Evolutionary conservation across 2,888 invertebrate genomes (phyloP).

Genomic region (Chrysolina haemoptera): DNA sequence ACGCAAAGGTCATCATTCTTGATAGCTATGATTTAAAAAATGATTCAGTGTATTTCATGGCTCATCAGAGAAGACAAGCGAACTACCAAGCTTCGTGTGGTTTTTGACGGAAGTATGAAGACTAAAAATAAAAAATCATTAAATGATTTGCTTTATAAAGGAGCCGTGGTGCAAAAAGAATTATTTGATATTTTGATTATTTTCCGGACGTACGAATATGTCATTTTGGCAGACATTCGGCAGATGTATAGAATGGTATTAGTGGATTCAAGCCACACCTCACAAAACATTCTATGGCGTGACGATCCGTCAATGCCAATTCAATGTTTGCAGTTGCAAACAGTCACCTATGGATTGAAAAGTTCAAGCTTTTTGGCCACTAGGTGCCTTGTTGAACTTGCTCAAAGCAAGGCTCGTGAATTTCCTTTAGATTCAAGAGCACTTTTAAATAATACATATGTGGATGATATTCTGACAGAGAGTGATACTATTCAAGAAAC

Average conservation of each 20-base stretch:
- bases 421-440: too few species aligned
- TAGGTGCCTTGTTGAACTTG: too few species aligned
- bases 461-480: too few species aligned
- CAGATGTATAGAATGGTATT: slow-evolving; percentile 44
- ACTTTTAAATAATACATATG: too few species aligned
- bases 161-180: slow-evolving; percentile 34
- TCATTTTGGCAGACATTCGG: slow-evolving; percentile 38
- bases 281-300: slow-evolving; percentile 45
- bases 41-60: slow-evolving; percentile 38
- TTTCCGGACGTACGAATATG: slow-evolving; percentile 41
- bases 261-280: slow-evolving; percentile 30
- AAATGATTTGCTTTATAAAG: slow-evolving; percentile 44
- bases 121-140: slow-evolving; percentile 37
- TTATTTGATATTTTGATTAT: slow-evolving; percentile 44
- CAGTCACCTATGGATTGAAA: too few species aligned
- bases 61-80: slow-evolving; percentile 44
- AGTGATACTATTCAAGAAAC: too few species aligned
- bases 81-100: slow-evolving; percentile 43
- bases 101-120: slow-evolving; percentile 48
- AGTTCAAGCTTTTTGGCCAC: too few species aligned
- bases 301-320: slow-evolving; percentile 24
- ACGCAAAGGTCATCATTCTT: slow-evolving; percentile 19
- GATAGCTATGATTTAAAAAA: slow-evolving; percentile 25
- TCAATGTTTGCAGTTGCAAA: too few species aligned
- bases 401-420: too few species aligned